Percentiles rank a stretch among this genome's conserved stretches.
These are phyloP conservation scores for Pristionchus fissidentatus DNA, from an alignment of 2,888 invertebrate genomes.

Conservation along the genomic window DNA sequence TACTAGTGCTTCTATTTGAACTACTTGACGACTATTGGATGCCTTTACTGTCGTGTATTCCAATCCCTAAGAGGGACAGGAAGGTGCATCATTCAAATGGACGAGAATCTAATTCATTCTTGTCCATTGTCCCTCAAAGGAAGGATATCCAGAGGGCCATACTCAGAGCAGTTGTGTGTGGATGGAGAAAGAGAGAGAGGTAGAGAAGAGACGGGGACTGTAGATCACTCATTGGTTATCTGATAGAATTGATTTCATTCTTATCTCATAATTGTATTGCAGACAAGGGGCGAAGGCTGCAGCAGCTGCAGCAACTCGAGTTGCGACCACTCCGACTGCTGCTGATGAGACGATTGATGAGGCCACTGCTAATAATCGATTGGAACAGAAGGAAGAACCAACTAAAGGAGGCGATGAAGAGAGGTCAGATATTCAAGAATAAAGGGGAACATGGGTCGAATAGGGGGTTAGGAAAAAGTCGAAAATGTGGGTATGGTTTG, in stretches of 20 bases:
- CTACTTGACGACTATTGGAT: not conserved
- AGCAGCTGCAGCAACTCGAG: not conserved
- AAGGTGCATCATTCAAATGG: not conserved
- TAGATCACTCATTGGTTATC: not conserved
- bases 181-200: constrained; percentile 21
- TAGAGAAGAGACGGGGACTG: not conserved
- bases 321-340: not conserved
- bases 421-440: constrained; percentile 1
- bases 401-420: constrained; percentile 46
- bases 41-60: constrained; percentile 7
- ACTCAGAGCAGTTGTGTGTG: not conserved
- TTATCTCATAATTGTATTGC: not conserved
- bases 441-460: not conserved
- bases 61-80: not conserved
- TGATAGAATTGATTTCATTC: no score
- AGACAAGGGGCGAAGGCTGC: constrained; percentile 41
- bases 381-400: constrained; percentile 37
- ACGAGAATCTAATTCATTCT: not conserved
- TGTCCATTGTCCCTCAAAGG: not conserved
- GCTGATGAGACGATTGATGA: not conserved
- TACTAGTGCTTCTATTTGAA: not conserved
- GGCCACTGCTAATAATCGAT: not conserved
- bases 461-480: not conserved
- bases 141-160: not conserved
- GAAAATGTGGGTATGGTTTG: not conserved